Evolutionary conservation across 2,113 vertebrate genomes (phyloP), one percentile per base, ranked within the genome.

Genomic region (Cavia aperea): DNA sequence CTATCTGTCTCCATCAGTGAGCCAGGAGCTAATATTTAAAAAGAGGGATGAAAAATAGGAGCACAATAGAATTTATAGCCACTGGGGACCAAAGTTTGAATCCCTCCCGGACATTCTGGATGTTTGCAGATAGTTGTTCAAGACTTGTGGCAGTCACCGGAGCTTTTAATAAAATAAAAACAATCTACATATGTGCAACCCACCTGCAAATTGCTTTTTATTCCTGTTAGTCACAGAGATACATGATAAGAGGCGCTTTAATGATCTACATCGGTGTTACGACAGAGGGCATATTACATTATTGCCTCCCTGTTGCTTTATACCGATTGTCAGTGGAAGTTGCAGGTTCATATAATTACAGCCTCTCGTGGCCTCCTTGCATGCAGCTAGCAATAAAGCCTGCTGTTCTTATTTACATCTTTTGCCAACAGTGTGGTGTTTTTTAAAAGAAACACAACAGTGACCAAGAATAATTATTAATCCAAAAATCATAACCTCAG

Each of bases 401-500:
- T 46, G 87, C 94, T 95, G 87, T 94, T 86, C 73, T 96, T 96
- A 86, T 86, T 95, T 96, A 91, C 89, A 83, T 96, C 81, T 96
- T 96, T 96, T 96, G 93, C 93, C 93, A 95, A 86, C 86, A 92
- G 63, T 90, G 90, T 75, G 65, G 16, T 94, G 87, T 96, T 88
- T 96, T 94, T 54, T 10, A 94, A 94, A 95, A 68, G 84, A 96
- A 95, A 81, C 65, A 11, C 96, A 70, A 83, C 54, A 62, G 86
- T 95, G 86, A 91, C 81, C 93, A 96, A 92, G 90, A 97, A 95
- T 95, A 93, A 95, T 96, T 96, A 81, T 95, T 97, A 97, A 96
- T 97, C 87, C 95, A 96, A 96, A 97, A 97, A 90, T 89, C 94
- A 86, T 96, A 89, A 92, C 43, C 94, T 96, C 77, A 36, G 46